These are phyloP conservation scores for Hesperia comma DNA, from an alignment of 2,888 invertebrate genomes.

Conservation along the genomic window DNA sequence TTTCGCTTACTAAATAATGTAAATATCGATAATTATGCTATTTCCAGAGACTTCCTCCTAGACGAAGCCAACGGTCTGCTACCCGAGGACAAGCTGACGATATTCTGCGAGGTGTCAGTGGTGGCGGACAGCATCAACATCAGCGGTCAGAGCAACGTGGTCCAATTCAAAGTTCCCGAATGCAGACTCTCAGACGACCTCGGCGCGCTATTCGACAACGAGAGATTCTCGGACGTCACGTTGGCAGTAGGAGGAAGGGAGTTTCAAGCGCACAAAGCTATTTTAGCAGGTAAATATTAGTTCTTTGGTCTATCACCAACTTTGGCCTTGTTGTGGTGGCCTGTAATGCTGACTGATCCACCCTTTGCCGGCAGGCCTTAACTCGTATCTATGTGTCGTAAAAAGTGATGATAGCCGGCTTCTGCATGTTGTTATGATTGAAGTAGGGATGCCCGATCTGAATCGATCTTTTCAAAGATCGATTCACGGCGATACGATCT, in stretches of 20 bases:
- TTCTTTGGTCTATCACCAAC: too few relatives aligned
- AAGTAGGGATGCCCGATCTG: too few relatives aligned
- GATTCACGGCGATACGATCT: too few relatives aligned
- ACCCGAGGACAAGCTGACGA: slow-evolving; percentile 99
- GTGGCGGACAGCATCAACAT: slow-evolving; percentile 99
- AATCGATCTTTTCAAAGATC: too few relatives aligned
- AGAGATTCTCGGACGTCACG: slow-evolving; percentile 98
- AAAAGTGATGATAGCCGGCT: too few relatives aligned
- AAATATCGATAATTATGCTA: not conserved
- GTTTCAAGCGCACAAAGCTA: slow-evolving; percentile 98
- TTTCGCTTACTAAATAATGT: too few relatives aligned
- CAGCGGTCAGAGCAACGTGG: slow-evolving; percentile 98
- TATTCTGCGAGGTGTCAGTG: slow-evolving; percentile 98
- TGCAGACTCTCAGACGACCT: slow-evolving; percentile 97
- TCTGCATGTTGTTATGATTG: too few relatives aligned
- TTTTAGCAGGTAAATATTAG: slow-evolving; percentile 90
- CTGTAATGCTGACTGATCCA: too few relatives aligned
- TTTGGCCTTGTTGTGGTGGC: too few relatives aligned
- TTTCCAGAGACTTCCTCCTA: slow-evolving; percentile 95
- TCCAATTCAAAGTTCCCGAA: slow-evolving; percentile 98
- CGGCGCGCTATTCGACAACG: slow-evolving; percentile 97
- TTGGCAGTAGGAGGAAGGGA: slow-evolving; percentile 95
- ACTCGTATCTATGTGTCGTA: too few relatives aligned
- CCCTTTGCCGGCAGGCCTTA: too few relatives aligned
- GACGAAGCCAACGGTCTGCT: slow-evolving; percentile 99